Conservation (phyloP, 2,113 vertebrate genomes). For the Pica pica region DNA sequence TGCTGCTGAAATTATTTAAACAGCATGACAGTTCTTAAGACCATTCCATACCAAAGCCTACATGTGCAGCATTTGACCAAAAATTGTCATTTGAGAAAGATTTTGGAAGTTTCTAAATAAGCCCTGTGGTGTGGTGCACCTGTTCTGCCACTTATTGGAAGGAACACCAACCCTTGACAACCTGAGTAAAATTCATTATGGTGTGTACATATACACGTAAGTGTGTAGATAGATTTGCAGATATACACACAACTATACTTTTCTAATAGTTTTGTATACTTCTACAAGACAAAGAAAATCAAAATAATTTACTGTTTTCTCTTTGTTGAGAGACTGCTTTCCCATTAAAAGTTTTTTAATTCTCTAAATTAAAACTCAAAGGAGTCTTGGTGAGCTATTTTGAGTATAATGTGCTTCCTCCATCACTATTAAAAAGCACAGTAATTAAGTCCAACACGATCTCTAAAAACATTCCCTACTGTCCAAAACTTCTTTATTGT, state of each 20-base stretch:
- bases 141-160: not conserved
- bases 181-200: not conserved
- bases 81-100: not conserved
- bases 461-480: not conserved
- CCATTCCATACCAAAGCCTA: not conserved
- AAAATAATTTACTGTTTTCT: not conserved
- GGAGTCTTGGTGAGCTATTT: not conserved
- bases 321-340: not conserved
- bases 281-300: not conserved
- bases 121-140: not conserved
- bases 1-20: not conserved
- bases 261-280: not conserved
- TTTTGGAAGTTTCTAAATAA: not conserved
- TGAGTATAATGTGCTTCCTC: not conserved
- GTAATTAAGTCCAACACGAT: not conserved
- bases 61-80: not conserved
- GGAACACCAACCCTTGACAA: not conserved
- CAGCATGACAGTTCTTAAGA: not conserved
- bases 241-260: not conserved
- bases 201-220: accelerated
- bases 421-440: not conserved
- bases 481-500: not conserved
- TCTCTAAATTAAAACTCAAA: not conserved
- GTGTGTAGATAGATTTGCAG: not conserved
- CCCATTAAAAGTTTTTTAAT: not conserved